Percentiles rank a stretch among this genome's conserved stretches.
Conservation (phyloP, 2,888 invertebrate species). For the Papilio protenor region DNA sequence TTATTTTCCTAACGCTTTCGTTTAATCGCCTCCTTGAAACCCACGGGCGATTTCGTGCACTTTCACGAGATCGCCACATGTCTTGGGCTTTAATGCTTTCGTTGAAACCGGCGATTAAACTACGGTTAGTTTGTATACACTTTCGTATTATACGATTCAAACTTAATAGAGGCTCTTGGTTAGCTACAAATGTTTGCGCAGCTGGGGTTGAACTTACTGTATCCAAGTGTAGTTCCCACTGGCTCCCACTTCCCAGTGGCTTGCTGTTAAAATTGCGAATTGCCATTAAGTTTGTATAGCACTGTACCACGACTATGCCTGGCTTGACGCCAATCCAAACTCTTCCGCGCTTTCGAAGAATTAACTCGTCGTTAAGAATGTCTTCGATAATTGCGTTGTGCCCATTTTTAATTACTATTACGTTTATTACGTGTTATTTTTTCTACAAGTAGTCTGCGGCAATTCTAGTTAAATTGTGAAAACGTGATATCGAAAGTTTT, state of each 20-base stretch:
- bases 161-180: neutral
- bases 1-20: slow-evolving; percentile 12
- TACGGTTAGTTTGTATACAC: slow-evolving; percentile 27
- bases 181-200: neutral
- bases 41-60: neutral
- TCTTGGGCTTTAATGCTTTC: slow-evolving; percentile 6
- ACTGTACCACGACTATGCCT: neutral
- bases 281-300: neutral
- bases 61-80: slow-evolving; percentile 12
- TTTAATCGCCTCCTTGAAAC: slow-evolving; percentile 12
- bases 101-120: slow-evolving; percentile 16
- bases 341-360: neutral
- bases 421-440: neutral
- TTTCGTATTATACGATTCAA: neutral
- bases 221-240: too few relatives aligned
- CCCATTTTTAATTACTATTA: neutral
- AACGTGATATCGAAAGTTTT: neutral
- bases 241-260: too few relatives aligned
- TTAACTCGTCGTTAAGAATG: neutral
- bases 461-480: neutral
- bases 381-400: neutral
- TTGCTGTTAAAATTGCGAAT: neutral
- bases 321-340: neutral
- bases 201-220: neutral
- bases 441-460: neutral